Conservation (phyloP, 2,797 vertebrate species). For the Aotus griseimembra region DNA sequence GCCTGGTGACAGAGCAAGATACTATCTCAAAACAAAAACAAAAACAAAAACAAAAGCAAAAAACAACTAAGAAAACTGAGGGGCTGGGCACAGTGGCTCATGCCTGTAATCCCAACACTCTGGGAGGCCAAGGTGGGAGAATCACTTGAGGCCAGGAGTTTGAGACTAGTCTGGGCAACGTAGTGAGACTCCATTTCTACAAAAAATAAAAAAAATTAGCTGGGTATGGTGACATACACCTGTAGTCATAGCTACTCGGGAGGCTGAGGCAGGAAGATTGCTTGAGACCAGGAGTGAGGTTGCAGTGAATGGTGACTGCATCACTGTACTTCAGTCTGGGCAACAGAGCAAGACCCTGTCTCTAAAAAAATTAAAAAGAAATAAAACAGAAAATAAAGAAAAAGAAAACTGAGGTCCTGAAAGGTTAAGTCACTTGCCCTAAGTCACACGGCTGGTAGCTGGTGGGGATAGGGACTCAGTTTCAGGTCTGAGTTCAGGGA, state of each 20-base stretch:
- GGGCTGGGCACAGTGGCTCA: background rate
- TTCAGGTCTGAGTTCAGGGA: too few relatives aligned
- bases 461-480: rapidly evolving
- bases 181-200: too few relatives aligned
- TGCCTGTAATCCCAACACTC: background rate
- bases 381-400: background rate
- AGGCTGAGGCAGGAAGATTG: too few relatives aligned
- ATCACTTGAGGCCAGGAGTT: background rate
- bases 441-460: background rate
- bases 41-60: too few relatives aligned
- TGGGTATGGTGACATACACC: too few relatives aligned
- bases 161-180: background rate
- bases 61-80: background rate
- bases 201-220: too few relatives aligned
- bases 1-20: too few relatives aligned
- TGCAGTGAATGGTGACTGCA: too few relatives aligned
- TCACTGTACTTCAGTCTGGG: too few relatives aligned
- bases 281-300: too few relatives aligned
- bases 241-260: too few relatives aligned
- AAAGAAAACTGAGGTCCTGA: background rate
- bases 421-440: background rate
- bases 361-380: background rate
- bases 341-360: too few relatives aligned
- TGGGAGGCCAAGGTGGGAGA: background rate
- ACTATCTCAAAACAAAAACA: background rate